Conservation (phyloP, 2,113 vertebrate species). For the Cavia porcellus region DNA sequence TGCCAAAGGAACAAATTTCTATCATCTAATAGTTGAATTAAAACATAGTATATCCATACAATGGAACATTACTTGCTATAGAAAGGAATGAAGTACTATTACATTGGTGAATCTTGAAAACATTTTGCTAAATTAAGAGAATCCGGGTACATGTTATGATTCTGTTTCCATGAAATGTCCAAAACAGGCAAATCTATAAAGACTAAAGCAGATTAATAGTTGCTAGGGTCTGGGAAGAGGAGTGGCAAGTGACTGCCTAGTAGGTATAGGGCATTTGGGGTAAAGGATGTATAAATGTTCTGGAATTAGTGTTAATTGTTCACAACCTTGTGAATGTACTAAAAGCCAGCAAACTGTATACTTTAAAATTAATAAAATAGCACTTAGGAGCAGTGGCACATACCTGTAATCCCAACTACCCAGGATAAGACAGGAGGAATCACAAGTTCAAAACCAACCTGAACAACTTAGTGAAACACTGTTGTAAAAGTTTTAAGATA, state of each 20-base stretch:
- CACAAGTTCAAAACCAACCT: background rate
- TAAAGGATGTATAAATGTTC: background rate
- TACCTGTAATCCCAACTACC: background rate
- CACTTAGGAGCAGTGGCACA: background rate
- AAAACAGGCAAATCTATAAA: background rate
- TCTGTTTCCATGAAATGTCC: background rate
- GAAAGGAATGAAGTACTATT: background rate
- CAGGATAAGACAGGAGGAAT: background rate
- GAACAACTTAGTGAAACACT: background rate
- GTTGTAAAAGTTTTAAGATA: background rate
- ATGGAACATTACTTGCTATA: slow-evolving; percentile 17
- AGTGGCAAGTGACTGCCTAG: background rate
- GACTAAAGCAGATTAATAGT: background rate
- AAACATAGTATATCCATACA: background rate
- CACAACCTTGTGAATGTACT: background rate
- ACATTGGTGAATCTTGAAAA: slow-evolving; percentile 5
- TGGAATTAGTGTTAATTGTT: background rate
- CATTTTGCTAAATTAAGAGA: background rate
- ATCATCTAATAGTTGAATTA: slow-evolving; percentile 5
- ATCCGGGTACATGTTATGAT: background rate
- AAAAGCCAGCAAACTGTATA: background rate
- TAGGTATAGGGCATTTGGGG: background rate
- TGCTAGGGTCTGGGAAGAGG: background rate
- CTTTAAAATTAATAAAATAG: slow-evolving; percentile 25
- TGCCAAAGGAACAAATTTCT: background rate